Percentiles rank a stretch among this genome's conserved stretches.
phyloP scores from a whole-genome alignment of 2,888 invertebrate genomes.

The Agrochola lota region DNA sequence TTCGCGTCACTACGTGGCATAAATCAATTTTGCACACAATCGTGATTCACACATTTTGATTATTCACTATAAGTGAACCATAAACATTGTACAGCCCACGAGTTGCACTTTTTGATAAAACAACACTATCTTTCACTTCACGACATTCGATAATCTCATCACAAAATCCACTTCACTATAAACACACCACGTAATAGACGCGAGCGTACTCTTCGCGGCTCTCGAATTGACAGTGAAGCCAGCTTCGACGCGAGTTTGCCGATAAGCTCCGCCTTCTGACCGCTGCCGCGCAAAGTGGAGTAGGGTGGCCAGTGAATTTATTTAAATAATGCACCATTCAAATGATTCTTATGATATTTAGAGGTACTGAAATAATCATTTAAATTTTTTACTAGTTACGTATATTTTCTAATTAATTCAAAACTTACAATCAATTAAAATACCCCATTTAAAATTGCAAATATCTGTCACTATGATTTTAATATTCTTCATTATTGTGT shows the following conservation, averaged over 20 bases:
- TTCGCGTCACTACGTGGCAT: slow-evolving; percentile 91
- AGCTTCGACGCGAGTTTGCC: slow-evolving; percentile 91
- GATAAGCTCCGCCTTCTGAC: slow-evolving; percentile 91
- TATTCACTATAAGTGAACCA: slow-evolving; percentile 84
- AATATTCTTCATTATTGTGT: background rate
- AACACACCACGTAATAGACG: slow-evolving; percentile 89
- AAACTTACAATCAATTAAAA: background rate
- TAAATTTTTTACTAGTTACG: background rate
- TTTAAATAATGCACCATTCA: slow-evolving; percentile 37
- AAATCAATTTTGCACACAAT: slow-evolving; percentile 90
- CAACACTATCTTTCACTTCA: slow-evolving; percentile 89
- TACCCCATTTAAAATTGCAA: background rate
- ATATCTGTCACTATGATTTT: background rate
- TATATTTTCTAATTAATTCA: background rate
- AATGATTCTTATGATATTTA: background rate
- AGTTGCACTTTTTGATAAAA: slow-evolving; percentile 84
- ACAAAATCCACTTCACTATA: slow-evolving; percentile 89
- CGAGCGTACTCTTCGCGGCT: slow-evolving; percentile 89
- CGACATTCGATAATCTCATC: slow-evolving; percentile 89
- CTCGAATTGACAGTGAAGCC: slow-evolving; percentile 90
- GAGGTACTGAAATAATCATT: background rate
- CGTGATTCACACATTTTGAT: slow-evolving; percentile 89
- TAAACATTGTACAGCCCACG: slow-evolving; percentile 84
- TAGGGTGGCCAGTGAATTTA: slow-evolving; percentile 78
- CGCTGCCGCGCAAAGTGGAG: slow-evolving; percentile 90